These are phyloP conservation scores for Orthonyx spaldingii DNA, from an alignment of 2,113 vertebrate species.

Conservation along the genomic window DNA sequence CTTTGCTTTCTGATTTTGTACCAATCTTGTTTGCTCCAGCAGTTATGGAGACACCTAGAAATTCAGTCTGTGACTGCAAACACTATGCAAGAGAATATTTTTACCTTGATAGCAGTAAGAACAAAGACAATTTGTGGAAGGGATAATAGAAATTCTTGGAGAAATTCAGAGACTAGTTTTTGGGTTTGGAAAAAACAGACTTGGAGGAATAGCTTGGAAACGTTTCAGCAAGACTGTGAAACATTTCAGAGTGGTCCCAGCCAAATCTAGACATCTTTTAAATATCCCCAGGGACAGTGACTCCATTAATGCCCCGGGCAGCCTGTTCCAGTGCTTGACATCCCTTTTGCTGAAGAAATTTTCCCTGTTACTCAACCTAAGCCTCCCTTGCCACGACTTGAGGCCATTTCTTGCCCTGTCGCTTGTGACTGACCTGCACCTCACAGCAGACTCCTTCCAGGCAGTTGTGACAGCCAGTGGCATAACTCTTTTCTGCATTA, in stretches of 20 bases:
- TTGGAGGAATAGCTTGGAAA: not conserved
- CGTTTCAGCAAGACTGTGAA: not conserved
- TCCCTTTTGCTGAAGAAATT: not conserved
- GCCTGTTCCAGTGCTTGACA: not conserved
- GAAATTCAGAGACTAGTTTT: not conserved
- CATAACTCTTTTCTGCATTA: not conserved
- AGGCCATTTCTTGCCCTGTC: not conserved
- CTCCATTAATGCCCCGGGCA: not conserved
- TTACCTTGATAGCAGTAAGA: not conserved
- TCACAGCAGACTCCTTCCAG: not conserved
- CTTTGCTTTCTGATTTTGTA: not conserved
- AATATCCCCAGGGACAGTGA: not conserved
- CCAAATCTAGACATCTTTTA: not conserved
- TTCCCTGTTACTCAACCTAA: not conserved
- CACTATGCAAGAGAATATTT: not conserved
- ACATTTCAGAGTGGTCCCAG: not conserved
- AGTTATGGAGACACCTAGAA: not conserved
- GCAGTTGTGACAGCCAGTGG: not conserved
- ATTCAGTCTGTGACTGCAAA: not conserved
- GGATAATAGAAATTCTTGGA: not conserved
- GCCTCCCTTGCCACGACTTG: not conserved
- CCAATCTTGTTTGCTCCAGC: not conserved
- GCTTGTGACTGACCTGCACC: not conserved
- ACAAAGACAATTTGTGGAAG: not conserved
- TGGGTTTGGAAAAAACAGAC: not conserved